phyloP scores from a whole-genome alignment of 2,888 invertebrate species.

The Lasioglossum malachurum region DNA sequence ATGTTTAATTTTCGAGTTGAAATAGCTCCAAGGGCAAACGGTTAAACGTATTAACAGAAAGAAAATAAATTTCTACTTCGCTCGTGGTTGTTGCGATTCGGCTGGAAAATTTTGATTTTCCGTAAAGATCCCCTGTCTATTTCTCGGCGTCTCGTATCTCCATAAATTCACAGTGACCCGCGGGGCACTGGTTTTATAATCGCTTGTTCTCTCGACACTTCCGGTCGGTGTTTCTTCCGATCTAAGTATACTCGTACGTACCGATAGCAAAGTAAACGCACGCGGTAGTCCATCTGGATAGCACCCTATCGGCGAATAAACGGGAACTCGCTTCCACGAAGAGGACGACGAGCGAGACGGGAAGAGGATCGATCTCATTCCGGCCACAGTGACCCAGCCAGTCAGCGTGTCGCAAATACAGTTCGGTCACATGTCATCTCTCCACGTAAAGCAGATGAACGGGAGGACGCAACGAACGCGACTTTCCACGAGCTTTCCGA shows the following conservation, averaged over 20 bases:
- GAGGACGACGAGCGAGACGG: constrained; percentile 8
- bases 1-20: no score
- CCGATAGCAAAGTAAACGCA: constrained; percentile 36
- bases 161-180: no score
- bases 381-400: constrained; percentile 41
- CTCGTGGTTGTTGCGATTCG: no score
- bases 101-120: no score
- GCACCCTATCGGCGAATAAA: constrained; percentile 35
- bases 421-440: not conserved
- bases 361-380: constrained; percentile 59
- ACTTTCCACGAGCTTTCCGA: constrained; percentile 35
- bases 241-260: constrained; percentile 15
- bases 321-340: constrained; percentile 25
- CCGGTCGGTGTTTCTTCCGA: not conserved
- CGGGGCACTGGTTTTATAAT: not conserved
- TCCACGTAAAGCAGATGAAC: not conserved
- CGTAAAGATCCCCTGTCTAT: no score
- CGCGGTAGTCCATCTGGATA: constrained; percentile 38
- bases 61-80: no score
- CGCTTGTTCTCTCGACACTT: not conserved
- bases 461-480: constrained; percentile 10
- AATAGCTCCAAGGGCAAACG: no score
- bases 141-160: not conserved
- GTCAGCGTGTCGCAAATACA: constrained; percentile 47
- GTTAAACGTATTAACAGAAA: no score